These are phyloP conservation scores for Drosophila bifasciata DNA, from an alignment of 1,140 invertebrate genomes.

Conservation along the genomic window DNA sequence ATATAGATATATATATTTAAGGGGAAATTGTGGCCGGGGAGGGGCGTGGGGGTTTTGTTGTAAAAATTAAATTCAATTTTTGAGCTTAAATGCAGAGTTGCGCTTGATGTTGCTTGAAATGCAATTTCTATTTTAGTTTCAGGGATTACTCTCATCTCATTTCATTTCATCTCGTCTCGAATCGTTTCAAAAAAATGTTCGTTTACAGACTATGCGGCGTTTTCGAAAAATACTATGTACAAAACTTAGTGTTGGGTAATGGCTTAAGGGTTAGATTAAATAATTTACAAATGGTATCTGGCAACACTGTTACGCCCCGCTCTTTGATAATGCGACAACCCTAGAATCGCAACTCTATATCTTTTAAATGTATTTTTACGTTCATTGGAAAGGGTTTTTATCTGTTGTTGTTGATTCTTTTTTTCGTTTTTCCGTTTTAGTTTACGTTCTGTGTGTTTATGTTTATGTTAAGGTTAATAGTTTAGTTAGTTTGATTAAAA, in stretches of 20 bases:
- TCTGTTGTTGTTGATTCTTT: conserved; percentile 33
- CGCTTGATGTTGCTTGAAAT: conserved; percentile 67
- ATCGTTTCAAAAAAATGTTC: conserved; percentile 53
- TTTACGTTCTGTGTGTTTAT: conserved; percentile 50
- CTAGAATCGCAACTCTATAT: conserved; percentile 33
- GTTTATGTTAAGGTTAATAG: conserved; percentile 78
- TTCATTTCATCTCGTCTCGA: neutral
- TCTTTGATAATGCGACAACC: conserved; percentile 67
- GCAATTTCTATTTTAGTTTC: conserved; percentile 47
- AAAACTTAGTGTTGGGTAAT: conserved; percentile 73
- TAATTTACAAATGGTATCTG: conserved; percentile 76
- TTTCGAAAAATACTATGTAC: conserved; percentile 70
- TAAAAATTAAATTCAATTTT: conserved; percentile 80
- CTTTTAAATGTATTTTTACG: conserved; percentile 31
- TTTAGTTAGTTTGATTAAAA: conserved; percentile 79
- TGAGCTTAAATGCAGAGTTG: conserved; percentile 79
- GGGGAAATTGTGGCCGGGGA: neutral
- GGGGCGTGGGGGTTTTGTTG: conserved; percentile 25
- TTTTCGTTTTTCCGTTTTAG: conserved; percentile 14
- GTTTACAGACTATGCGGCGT: conserved; percentile 63
- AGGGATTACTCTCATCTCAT: conserved; percentile 25
- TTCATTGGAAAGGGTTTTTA: conserved; percentile 50
- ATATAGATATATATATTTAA: conserved; percentile 22
- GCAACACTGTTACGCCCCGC: conserved; percentile 54
- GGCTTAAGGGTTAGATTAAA: conserved; percentile 69